Percentiles rank a stretch among this genome's conserved stretches.
These are phyloP conservation scores for Tupaia tana DNA, from an alignment of 2,113 vertebrate genomes.

Conservation along the genomic window DNA sequence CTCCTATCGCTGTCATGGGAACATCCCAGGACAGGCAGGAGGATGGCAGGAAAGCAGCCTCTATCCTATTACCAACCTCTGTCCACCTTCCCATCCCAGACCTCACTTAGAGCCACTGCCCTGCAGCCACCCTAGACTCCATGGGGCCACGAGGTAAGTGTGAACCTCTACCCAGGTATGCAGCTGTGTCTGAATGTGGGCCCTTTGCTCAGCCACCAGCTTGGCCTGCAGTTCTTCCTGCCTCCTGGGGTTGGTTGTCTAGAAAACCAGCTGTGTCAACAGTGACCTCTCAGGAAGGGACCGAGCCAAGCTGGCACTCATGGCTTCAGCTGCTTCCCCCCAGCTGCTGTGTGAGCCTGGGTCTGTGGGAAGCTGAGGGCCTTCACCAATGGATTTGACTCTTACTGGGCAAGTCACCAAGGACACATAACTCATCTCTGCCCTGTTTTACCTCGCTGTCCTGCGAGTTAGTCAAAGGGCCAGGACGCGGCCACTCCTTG, in stretches of 20 bases:
- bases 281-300: neutral
- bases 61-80: neutral
- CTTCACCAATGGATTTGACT: neutral
- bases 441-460: neutral
- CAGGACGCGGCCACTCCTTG: neutral
- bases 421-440: neutral
- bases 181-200: neutral
- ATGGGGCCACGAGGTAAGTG: rapidly evolving
- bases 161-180: rapidly evolving
- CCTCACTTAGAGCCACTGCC: neutral
- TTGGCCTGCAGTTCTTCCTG: neutral
- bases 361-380: neutral
- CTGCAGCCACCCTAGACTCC: rapidly evolving
- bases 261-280: neutral
- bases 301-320: rapidly evolving
- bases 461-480: neutral
- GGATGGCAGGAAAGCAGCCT: neutral
- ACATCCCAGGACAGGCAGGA: neutral
- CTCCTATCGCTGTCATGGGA: neutral
- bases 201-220: neutral
- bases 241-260: rapidly evolving
- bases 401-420: neutral
- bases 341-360: too few relatives aligned
- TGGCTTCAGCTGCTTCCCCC: neutral
- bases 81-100: rapidly evolving